Base-by-base conservation (phyloP, 2,888 invertebrate species). In the Galeruca laticollis region DNA sequence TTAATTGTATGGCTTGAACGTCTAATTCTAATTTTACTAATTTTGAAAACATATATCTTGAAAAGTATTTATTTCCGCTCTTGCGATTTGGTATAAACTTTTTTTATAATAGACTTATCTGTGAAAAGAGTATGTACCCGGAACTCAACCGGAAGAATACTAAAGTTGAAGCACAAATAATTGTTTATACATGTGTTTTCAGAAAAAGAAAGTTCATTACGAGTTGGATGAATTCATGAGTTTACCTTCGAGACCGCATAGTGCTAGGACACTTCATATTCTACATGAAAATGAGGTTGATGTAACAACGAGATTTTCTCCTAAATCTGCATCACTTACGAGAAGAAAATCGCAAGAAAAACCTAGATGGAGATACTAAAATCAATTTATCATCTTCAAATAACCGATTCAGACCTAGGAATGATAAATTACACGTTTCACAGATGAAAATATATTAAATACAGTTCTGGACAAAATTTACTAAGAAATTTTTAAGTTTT, bases 281-380 rank as follows among this genome's bases (percentile, higher is more conserved):
- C 76, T 82, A 5, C 73, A 77, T 35, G 81, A 81, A 73, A 80
- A 80, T 61, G 76, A 64, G 18, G 33, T 76, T 15, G 78, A 78
- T 61, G 78, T 79, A 31, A 77, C 80, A 43, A 73, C 79, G 0
- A 81, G 81, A 5, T 77, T 78, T 64, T 73, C 80, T 35, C 77
- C 76, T 2, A 77, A 83, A 70, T 73, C 75, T 54, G 78, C 76
- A 33, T 82, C 81, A 3, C 65, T 76, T 8, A 75, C 78, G 67
- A 72, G 70, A 60, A 76, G 71, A 72, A 73, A 74, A 40, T 68
- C 65, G 1, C 76, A 75, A 26, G 78, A 78, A 51, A 66, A 81
- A 62, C 81, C 82, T 40, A 80, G 77, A 33, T 84, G 84, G 84
- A 77, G 78, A 75, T 81, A 77, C 73, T 83, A 79, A 77, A n/a